phyloP scores from a whole-genome alignment of 2,797 vertebrate species.

The Clarias pachynema region DNA sequence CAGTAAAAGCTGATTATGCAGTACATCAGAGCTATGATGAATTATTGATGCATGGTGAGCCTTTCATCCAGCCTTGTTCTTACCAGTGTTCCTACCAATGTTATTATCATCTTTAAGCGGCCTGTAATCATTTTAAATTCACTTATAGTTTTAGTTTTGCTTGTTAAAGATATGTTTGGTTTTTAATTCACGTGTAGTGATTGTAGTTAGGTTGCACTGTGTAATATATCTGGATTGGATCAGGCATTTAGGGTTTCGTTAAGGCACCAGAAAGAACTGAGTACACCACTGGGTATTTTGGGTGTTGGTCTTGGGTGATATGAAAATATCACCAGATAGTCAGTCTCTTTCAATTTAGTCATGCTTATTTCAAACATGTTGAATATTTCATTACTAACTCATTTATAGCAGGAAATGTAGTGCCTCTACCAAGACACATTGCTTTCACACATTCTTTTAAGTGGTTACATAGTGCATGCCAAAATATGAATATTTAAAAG shows the following conservation, averaged over 20 bases:
- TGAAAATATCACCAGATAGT: not conserved
- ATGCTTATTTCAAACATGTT: not conserved
- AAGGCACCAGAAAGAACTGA: not conserved
- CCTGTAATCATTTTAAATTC: not conserved
- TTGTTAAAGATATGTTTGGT: not conserved
- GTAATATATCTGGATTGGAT: not conserved
- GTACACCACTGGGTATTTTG: not conserved
- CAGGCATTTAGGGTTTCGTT: not conserved
- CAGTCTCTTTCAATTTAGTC: not conserved
- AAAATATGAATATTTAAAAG: not conserved
- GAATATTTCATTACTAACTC: not conserved
- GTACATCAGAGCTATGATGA: constrained; percentile 19
- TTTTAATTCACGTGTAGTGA: not conserved
- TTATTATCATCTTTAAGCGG: not conserved
- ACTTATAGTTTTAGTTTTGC: not conserved
- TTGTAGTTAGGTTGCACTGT: not conserved
- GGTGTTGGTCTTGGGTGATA: not conserved
- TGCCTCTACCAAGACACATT: not conserved
- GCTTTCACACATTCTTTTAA: not conserved
- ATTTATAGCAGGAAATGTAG: not conserved
- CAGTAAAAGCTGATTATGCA: constrained; percentile 16
- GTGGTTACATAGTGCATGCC: not conserved
- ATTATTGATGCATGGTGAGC: not conserved
- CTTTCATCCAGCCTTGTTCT: constrained; percentile 4
- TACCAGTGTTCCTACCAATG: not conserved